A percentile compares a stretch with the other conserved stretches of the same genome.
Conservation (phyloP, 1,140 invertebrate species). For the Rhagoletis pomonella region DNA sequence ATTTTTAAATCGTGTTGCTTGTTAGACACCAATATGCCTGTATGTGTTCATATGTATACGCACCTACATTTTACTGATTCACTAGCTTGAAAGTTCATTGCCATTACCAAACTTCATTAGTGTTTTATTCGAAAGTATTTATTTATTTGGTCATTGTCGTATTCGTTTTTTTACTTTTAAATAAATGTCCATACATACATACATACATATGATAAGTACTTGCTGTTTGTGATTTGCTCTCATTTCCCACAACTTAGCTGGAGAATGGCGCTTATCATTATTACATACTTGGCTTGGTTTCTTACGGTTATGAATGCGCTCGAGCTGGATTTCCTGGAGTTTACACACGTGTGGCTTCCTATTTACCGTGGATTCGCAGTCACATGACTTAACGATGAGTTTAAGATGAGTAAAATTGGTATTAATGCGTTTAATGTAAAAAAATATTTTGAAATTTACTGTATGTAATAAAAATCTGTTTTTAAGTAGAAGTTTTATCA, state of each 20-base stretch:
- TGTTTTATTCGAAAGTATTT: no score
- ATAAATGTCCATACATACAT: no score
- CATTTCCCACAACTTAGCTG: slow-evolving; percentile 56
- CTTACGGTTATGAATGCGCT: slow-evolving; percentile 83
- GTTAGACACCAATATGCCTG: neutral
- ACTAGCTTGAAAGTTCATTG: neutral
- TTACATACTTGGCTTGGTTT: slow-evolving; percentile 79
- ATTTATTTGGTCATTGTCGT: no score
- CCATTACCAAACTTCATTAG: neutral
- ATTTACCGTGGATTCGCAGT: slow-evolving; percentile 68
- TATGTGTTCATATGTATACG: neutral
- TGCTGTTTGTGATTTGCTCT: no score
- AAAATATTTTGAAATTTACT: no score
- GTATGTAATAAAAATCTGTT: no score
- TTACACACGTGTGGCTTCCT: slow-evolving; percentile 79
- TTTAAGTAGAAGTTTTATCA: no score
- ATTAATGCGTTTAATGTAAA: no score
- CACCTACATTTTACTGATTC: neutral
- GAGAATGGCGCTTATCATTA: slow-evolving; percentile 68
- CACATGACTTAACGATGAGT: slow-evolving; percentile 54
- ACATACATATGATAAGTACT: no score
- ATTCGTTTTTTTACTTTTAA: no score
- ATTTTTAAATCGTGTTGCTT: neutral
- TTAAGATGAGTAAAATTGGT: no score
- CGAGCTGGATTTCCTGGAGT: slow-evolving; percentile 81